Evolutionary conservation across 2,797 vertebrate genomes (phyloP), one percentile per base, ranked within the genome.

Genomic region (Dendrocincla tyrannina): DNA sequence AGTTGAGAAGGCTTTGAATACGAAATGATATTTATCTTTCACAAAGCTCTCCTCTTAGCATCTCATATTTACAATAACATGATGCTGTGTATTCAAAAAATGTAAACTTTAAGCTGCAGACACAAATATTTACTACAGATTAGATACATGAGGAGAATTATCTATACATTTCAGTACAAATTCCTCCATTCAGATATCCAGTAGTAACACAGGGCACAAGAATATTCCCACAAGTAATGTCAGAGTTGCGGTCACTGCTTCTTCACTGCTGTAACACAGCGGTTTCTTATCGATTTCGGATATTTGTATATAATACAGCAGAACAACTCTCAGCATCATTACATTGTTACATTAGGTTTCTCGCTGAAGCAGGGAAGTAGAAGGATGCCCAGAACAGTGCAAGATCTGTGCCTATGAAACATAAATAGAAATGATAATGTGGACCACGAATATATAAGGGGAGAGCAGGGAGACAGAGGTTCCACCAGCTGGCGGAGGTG

Each of bases 121-220:
- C 41, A 67, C 70, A 88, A 92, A 78, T 88, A 91, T 78, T 92
- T 92, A 75, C 53, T 50, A 10, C 8, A 70, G 39, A 78, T 84
- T 63, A 90, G 69, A 73, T 82, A 56, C 8, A 17, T 42, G 32
- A 70, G 22, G 22, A 32, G 24, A 78, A 77, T 20, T 20, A 68
- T 68, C 37, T 30, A 42, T 37, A 52, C 17, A 22, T 1, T 1
- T 80, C 6, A n/a, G 23, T 3, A 49, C 20, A 70, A 74, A 68
- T 62, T 52, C 39, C 56, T 85, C 67, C 3, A 0, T 47, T 70
- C 0, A 0, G 11, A 27, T 3, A 80, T 20, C 24, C 10, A 27
- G 17, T 9, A n/a, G 42, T 47, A 80, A 73, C 30, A 76, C 7
- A 60, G 33, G n/a, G 24, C 56, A 86, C 0, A 3, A 16, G 33